Evolutionary conservation across 2,797 vertebrate species (phyloP).

Genomic region (Cyclopterus lumpus): DNA sequence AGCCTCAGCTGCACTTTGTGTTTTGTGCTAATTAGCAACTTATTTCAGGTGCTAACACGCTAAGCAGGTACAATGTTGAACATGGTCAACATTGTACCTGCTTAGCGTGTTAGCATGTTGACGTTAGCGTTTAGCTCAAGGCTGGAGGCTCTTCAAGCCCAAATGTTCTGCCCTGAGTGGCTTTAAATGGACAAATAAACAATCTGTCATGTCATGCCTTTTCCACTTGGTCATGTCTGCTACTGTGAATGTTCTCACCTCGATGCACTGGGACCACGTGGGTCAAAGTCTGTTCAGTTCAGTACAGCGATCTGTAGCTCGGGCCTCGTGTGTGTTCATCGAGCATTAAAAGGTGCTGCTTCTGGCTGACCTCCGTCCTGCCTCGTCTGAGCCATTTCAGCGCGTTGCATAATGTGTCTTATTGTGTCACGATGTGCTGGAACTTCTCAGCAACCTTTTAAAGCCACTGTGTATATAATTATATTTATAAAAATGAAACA

Average conservation of each 20-base stretch:
- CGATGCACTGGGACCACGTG: not conserved
- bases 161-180: too few relatives aligned
- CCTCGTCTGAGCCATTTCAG: too few relatives aligned
- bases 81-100: not conserved
- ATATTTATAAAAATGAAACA: not conserved
- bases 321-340: not conserved
- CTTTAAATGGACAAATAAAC: too few relatives aligned
- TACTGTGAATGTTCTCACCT: not conserved
- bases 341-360: not conserved
- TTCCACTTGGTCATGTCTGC: not conserved
- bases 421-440: not conserved
- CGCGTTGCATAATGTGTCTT: not conserved
- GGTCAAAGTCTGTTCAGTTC: not conserved
- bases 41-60: not conserved
- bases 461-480: not conserved
- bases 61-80: not conserved
- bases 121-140: not conserved
- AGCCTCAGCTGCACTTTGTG: not conserved
- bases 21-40: not conserved
- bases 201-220: not conserved
- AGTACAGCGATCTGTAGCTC: not conserved
- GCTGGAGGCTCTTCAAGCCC: not conserved
- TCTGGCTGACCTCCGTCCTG: not conserved
- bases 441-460: not conserved
- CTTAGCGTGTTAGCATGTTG: not conserved